Evolutionary conservation across 2,113 vertebrate species (phyloP).

Genomic region (Anser brachyrhynchus): DNA sequence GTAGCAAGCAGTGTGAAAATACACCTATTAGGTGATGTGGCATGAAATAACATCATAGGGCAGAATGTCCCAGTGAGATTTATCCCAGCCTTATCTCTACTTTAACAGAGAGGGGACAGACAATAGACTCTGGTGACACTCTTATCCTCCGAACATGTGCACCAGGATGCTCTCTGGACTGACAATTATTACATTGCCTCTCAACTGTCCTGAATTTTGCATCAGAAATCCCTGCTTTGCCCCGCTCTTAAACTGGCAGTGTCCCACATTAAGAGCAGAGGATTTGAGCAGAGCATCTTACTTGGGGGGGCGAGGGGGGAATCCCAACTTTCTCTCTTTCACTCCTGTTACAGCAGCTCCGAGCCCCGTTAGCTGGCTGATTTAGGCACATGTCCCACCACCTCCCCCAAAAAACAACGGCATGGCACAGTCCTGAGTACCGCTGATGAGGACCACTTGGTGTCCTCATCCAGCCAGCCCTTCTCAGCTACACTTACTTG

Average conservation of each 20-base stretch:
- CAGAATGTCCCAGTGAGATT: slow-evolving; percentile 72
- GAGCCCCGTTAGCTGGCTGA: not conserved
- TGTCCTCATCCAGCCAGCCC: not conserved
- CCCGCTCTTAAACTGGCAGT: slow-evolving; percentile 29
- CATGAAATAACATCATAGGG: slow-evolving; percentile 75
- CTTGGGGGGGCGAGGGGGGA: fast-evolving
- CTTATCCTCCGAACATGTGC: slow-evolving; percentile 72
- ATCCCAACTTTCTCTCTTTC: not conserved
- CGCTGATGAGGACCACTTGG: not conserved
- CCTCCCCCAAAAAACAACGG: not conserved
- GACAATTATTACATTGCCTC: slow-evolving; percentile 68
- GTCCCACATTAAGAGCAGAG: not conserved
- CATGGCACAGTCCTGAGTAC: no score
- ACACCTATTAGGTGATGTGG: slow-evolving; percentile 78
- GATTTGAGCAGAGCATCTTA: slow-evolving; percentile 43
- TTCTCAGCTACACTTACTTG: not conserved
- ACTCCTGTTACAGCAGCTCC: not conserved
- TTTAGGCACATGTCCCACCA: not conserved
- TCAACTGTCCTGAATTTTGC: slow-evolving; percentile 56
- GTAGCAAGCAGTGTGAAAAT: slow-evolving; percentile 71
- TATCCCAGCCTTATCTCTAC: slow-evolving; percentile 77
- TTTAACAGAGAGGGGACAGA: slow-evolving; percentile 78
- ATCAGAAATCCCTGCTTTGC: slow-evolving; percentile 20
- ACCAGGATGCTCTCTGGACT: slow-evolving; percentile 63
- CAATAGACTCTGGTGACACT: slow-evolving; percentile 78